Evolutionary conservation across 2,888 invertebrate species (phyloP).

Genomic region (Leptarthrus brevirostris): DNA sequence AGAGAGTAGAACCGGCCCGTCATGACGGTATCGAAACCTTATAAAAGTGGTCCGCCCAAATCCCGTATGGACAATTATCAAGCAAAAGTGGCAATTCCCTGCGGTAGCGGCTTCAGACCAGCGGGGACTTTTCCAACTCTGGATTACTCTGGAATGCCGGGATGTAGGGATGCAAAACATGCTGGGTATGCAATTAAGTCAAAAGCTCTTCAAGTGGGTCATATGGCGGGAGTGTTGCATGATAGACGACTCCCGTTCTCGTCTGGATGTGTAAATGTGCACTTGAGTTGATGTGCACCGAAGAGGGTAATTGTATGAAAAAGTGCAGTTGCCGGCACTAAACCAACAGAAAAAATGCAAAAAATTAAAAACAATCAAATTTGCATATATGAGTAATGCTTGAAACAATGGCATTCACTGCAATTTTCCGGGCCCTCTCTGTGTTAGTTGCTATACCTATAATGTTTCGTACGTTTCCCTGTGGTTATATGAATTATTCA

Average conservation of each 20-base stretch:
- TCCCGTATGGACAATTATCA: background rate
- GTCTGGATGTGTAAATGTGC: slow-evolving; percentile 23
- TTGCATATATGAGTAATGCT: slow-evolving; percentile 48
- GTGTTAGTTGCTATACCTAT: too few species aligned
- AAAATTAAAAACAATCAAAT: slow-evolving; percentile 48
- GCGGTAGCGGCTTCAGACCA: background rate
- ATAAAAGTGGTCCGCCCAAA: slow-evolving; percentile 15
- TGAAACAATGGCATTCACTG: slow-evolving; percentile 45
- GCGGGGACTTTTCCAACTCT: background rate
- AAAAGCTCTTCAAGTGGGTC: slow-evolving; percentile 47
- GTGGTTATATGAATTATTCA: slow-evolving; percentile 43
- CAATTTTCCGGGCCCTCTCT: slow-evolving; percentile 1
- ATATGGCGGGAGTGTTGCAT: slow-evolving; percentile 18
- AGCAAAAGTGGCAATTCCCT: background rate
- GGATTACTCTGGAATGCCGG: too few species aligned
- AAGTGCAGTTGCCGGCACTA: slow-evolving; percentile 47
- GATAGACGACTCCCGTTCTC: slow-evolving; percentile 10
- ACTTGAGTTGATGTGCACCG: slow-evolving; percentile 20
- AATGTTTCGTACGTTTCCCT: slow-evolving; percentile 8
- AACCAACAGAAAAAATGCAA: slow-evolving; percentile 38
- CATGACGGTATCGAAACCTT: slow-evolving; percentile 22
- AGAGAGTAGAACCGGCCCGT: background rate
- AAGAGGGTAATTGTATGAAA: slow-evolving; percentile 48
- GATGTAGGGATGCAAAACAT: background rate
- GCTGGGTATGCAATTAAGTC: slow-evolving; percentile 40